Evolutionary conservation across 2,113 vertebrate genomes (phyloP), one percentile per base, ranked within the genome.

Genomic region (Amphiprion ocellaris): DNA sequence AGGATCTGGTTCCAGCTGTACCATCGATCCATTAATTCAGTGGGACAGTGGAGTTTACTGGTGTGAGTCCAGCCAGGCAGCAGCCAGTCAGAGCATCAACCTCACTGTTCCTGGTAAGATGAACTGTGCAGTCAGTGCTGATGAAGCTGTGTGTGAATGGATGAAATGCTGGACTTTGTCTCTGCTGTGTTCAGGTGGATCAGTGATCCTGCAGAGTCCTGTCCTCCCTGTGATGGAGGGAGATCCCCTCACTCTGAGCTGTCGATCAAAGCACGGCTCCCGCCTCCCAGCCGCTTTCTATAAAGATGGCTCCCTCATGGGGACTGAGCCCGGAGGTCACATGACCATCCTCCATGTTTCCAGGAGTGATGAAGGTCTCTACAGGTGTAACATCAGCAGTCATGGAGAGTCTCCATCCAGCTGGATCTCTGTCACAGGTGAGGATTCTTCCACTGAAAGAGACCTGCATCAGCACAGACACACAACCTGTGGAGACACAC

Each of bases 21-120:
- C 0, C 12, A 52, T 75, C 54, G 9, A 6, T 4, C 0, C 1
- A 5, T 10, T 11, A 68, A 59, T 26, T 26, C 24, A 1, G 3
- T 26, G 26, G 26, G 26, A 26, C 26, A 26, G 26, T 26, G 26
- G 26, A 72, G 68, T 65, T 28, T 79, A 81, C 70, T 81, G 79
- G 79, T 81, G 79, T 58, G 71, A 81, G 64, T 74, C 71, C 63
- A 63, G 28, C 39, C 62, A 81, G 62, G 63, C 53, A 33, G 56
- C 16, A 19, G 47, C 72, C 26, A 72, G 67, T 30, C 54, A 46
- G 33, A 23, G 1, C 55, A 16, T 81, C 69, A 68, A 4, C 68
- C 26, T 85, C 69, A 81, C n/a, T 19, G 53, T 85, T 41, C 41
- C 23, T 46, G 56, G 74, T 77, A 41, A 77, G 54, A 21, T 71